Evolutionary conservation across 2,888 invertebrate genomes (phyloP).

Genomic region (Clanis bilineata): DNA sequence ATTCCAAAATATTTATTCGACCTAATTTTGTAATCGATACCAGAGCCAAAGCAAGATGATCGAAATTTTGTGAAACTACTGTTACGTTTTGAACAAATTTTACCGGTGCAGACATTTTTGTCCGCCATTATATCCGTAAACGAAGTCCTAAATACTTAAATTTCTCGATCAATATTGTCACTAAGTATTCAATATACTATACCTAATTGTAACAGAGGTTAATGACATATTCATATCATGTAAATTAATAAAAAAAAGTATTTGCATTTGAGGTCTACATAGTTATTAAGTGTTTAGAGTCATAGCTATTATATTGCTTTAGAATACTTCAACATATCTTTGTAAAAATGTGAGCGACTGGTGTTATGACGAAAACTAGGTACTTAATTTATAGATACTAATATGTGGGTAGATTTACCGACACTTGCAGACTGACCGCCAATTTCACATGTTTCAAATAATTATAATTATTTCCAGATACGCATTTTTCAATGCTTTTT

Average conservation of each 20-base stretch:
- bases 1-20: constrained; percentile 59
- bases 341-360: constrained; percentile 72
- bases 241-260: constrained; percentile 73
- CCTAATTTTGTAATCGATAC: constrained; percentile 12
- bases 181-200: constrained; percentile 48
- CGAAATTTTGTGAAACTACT: constrained; percentile 1
- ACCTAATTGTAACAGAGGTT: constrained; percentile 72
- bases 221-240: constrained; percentile 82
- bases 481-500: constrained; percentile 69
- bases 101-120: background rate
- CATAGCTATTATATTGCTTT: constrained; percentile 80
- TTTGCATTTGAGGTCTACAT: constrained; percentile 82
- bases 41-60: constrained; percentile 10
- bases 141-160: background rate
- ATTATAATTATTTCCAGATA: constrained; percentile 61
- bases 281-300: constrained; percentile 78
- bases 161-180: constrained; percentile 53
- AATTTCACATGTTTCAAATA: constrained; percentile 42
- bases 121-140: background rate
- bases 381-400: constrained; percentile 42
- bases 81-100: background rate
- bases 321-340: constrained; percentile 81
- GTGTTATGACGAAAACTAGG: constrained; percentile 49
- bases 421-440: constrained; percentile 66
- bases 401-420: constrained; percentile 49